Conservation (phyloP, 2,888 invertebrate species). For the Scaptodrosophila latifasciaeformis region DNA sequence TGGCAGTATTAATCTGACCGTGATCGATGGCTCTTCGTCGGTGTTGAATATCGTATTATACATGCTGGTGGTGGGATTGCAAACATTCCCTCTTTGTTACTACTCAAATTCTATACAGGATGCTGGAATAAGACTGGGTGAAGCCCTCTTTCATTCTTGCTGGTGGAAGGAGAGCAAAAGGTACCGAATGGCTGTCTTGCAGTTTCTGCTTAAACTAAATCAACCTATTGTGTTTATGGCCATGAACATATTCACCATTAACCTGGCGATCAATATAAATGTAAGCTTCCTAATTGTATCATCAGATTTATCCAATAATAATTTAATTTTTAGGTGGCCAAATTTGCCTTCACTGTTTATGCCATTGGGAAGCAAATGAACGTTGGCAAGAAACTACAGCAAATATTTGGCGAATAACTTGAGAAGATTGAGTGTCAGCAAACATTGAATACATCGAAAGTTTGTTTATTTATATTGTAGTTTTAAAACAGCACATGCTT, state of each 20-base stretch:
- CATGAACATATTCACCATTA: slow-evolving; percentile 31
- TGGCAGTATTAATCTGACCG: slow-evolving; percentile 24
- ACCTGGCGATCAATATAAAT: slow-evolving; percentile 33
- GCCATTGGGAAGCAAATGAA: slow-evolving; percentile 34
- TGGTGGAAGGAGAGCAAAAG: slow-evolving; percentile 22
- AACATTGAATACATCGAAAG: too few relatives aligned
- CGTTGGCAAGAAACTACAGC: slow-evolving; percentile 18
- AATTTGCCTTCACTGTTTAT: slow-evolving; percentile 35
- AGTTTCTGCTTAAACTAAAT: slow-evolving; percentile 30
- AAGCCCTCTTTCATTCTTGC: slow-evolving; percentile 29
- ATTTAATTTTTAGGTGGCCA: slow-evolving; percentile 30
- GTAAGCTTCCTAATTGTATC: slow-evolving; percentile 17
- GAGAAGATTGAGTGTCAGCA: too few relatives aligned
- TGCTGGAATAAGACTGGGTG: slow-evolving; percentile 17
- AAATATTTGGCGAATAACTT: slow-evolving; percentile 24
- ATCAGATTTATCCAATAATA: too few relatives aligned
- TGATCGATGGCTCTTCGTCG: slow-evolving; percentile 24
- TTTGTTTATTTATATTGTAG: too few relatives aligned
- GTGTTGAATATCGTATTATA: slow-evolving; percentile 22
- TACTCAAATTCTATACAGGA: slow-evolving; percentile 31
- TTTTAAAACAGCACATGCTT: not conserved
- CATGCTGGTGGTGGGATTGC: slow-evolving; percentile 27
- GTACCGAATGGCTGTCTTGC: slow-evolving; percentile 15
- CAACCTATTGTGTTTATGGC: slow-evolving; percentile 29
- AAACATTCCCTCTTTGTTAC: slow-evolving; percentile 32